Evolutionary conservation across 2,113 vertebrate genomes (phyloP).

Genomic region (Gadus macrocephalus): DNA sequence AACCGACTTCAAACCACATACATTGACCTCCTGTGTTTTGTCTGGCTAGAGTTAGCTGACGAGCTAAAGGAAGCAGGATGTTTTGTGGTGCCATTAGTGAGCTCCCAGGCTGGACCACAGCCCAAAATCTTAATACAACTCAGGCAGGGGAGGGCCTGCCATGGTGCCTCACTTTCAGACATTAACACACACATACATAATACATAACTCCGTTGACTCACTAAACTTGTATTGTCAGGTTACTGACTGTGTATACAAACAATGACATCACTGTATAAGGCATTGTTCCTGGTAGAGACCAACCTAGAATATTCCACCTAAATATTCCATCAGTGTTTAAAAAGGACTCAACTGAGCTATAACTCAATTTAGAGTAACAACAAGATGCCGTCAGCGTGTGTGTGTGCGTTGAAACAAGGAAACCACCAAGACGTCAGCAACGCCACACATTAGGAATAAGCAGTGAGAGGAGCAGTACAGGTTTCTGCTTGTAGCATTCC

Average conservation of each 20-base stretch:
- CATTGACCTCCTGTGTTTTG: too few species aligned
- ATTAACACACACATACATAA: constrained; percentile 1
- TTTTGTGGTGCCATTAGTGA: constrained; percentile 34
- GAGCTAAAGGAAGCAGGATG: constrained; percentile 51
- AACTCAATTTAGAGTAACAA: too few species aligned
- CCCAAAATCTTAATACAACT: constrained; percentile 38
- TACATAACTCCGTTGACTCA: neutral
- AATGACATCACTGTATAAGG: neutral
- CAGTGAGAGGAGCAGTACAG: neutral
- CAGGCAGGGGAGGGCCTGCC: neutral
- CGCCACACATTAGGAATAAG: too few species aligned
- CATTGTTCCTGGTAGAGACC: neutral
- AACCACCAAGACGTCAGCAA: too few species aligned
- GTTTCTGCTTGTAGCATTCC: constrained; percentile 24
- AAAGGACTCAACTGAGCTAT: too few species aligned
- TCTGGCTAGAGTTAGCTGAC: constrained; percentile 23
- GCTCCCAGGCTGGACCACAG: constrained; percentile 23
- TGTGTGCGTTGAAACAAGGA: too few species aligned
- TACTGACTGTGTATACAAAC: neutral
- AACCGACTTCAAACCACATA: too few species aligned
- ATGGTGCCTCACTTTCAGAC: neutral
- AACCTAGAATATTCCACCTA: too few species aligned
- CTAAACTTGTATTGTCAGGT: constrained; percentile 8
- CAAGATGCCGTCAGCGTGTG: too few species aligned
- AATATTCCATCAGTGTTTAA: too few species aligned